Evolutionary conservation across 2,888 invertebrate species (phyloP).

Genomic region (Caenorhabditis wallacei): DNA sequence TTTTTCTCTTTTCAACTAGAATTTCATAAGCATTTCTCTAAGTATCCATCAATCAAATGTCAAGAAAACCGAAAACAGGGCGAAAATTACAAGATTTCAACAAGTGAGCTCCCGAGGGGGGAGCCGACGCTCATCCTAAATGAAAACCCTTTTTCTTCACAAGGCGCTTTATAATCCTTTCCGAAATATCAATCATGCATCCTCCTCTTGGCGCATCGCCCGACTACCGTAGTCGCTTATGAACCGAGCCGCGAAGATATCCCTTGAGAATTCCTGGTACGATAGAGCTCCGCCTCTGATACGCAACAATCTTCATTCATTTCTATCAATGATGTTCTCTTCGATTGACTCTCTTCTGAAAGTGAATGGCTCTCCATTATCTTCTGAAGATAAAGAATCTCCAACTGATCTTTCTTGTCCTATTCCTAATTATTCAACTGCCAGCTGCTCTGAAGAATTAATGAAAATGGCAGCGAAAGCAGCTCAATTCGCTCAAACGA

Average conservation of each 20-base stretch:
- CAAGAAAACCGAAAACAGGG: constrained; percentile 60
- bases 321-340: constrained; percentile 53
- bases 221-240: constrained; percentile 64
- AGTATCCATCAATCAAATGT: constrained; percentile 58
- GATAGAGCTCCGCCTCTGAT: constrained; percentile 28
- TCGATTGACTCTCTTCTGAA: constrained; percentile 62
- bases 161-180: constrained; percentile 61
- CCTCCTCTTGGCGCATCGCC: constrained; percentile 6
- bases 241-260: constrained; percentile 44
- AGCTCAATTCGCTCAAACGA: constrained; percentile 12
- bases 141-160: constrained; percentile 42
- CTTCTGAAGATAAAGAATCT: constrained; percentile 1
- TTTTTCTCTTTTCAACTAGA: constrained; percentile 28
- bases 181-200: constrained; percentile 66
- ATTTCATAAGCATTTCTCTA: constrained; percentile 54
- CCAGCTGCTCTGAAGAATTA: constrained; percentile 57
- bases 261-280: constrained; percentile 14
- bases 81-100: constrained; percentile 59
- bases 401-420: neutral
- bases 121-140: constrained; percentile 35
- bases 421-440: constrained; percentile 43
- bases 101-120: constrained; percentile 45
- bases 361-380: neutral
- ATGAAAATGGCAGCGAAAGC: constrained; percentile 57
- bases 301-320: constrained; percentile 39